These are phyloP conservation scores for Drosophila ambigua DNA, from an alignment of 1,140 invertebrate species.

Conservation along the genomic window DNA sequence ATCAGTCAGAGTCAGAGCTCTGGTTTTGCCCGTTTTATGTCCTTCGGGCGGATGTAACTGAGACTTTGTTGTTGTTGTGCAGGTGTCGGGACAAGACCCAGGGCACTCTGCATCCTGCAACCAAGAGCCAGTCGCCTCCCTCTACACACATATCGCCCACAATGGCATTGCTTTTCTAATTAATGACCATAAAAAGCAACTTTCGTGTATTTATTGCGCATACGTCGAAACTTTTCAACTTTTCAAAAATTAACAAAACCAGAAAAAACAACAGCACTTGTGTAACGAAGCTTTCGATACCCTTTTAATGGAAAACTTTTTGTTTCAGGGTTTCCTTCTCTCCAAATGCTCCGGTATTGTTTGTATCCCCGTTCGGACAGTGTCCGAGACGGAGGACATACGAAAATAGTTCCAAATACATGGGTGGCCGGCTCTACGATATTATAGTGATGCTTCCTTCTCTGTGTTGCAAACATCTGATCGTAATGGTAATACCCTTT, in stretches of 20 bases:
- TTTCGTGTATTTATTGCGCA: slow-evolving; percentile 44
- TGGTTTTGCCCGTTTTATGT: slow-evolving; percentile 39
- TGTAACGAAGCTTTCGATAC: not conserved
- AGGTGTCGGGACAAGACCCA: slow-evolving; percentile 59
- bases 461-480: not conserved
- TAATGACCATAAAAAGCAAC: slow-evolving; percentile 73
- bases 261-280: slow-evolving; percentile 19
- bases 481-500: not conserved
- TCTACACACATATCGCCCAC: slow-evolving; percentile 5
- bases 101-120: slow-evolving; percentile 10
- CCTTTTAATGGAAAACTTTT: too few relatives aligned
- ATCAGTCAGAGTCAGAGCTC: slow-evolving; percentile 61
- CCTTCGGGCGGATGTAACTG: slow-evolving; percentile 73
- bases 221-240: slow-evolving; percentile 52
- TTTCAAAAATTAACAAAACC: slow-evolving; percentile 51
- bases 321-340: too few relatives aligned
- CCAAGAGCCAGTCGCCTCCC: not conserved
- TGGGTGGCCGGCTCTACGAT: too few relatives aligned
- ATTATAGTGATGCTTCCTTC: too few relatives aligned
- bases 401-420: slow-evolving; percentile 58
- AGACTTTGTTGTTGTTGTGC: slow-evolving; percentile 42
- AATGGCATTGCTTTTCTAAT: slow-evolving; percentile 72
- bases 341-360: too few relatives aligned
- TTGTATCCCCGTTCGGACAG: too few relatives aligned
- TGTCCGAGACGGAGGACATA: too few relatives aligned